Base-by-base conservation (phyloP, 2,113 vertebrate species). In the Embiotoca jacksoni region DNA sequence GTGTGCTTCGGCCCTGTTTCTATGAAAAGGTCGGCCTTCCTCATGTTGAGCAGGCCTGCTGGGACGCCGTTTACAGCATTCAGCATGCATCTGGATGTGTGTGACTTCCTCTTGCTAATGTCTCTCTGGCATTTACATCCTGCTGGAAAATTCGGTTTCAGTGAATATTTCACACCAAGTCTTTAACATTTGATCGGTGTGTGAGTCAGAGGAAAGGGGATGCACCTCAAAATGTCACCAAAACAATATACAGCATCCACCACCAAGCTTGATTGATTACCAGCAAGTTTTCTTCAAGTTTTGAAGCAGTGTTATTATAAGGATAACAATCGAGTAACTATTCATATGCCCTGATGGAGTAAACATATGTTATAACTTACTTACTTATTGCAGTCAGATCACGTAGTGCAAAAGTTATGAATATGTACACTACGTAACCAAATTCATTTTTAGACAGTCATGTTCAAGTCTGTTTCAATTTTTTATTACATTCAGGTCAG, bases 31-130 rank as follows among this genome's bases (percentile, higher is more conserved):
- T 82, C 37, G 47, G 15, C 64, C 37, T 74, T 23, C 23, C 63
- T 59, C 68, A 64, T 68, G 77, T 67, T 59, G 44, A 75, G 62
- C 58, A 75, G 82, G 58, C 46, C 63, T 54, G 53, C 8, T 7
- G 46, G 55, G 56, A 36, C 44, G 55, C 6, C 35, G 3, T 70
- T 61, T 30, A 73, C 56, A 31, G 10, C 67, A 58, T 72, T 82
- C 63, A 64, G 56, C 60, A 52, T 62, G 57, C 70, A 55, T 32
- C 23, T 7, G 10, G 16, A 16, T 61, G 8, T 49, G 37, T 76
- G 72, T 32, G 46, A 2, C n/a, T 23, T 23, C 6, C n/a, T 52
- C 46, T 11, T 39, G 49, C 16, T 55, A 32, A 80, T 7, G 53
- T 8, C 46, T 58, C 65, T 54, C 6, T 60, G 46, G 16, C 47